Evolutionary conservation across 2,888 invertebrate species (phyloP), one percentile per base, ranked within the genome.

Genomic region (Anagyrus pseudococci): DNA sequence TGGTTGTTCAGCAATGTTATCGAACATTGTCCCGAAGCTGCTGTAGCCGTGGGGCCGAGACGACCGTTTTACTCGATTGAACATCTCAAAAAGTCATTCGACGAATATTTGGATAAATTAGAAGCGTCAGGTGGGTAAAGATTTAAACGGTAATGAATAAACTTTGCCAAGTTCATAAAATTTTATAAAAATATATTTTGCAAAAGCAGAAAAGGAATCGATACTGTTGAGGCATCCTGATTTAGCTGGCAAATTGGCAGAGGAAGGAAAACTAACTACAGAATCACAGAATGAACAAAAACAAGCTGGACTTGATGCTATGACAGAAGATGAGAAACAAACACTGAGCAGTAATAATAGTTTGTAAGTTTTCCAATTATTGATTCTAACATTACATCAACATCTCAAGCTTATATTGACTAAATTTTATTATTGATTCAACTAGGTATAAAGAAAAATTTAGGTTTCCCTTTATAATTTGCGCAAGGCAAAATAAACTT

Each of bases 401-500:
- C n/a, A n/a, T n/a, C n/a, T n/a, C n/a, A n/a, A n/a, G n/a, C n/a
- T n/a, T n/a, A n/a, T n/a, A n/a, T n/a, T n/a, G 10, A 43, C 8
- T 25, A 50, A 46, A 41, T 4, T 48, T 19, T 44, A 10, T 44
- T 17, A 19, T 22, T 3, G 17, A 15, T 48, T 44, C 53, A 13
- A 48, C 10, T 80, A 87, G 87, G 68, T 89, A 89, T 73, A 87
- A 85, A 76, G 75, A 80, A 3, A 88, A 87, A 75, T 89, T 89
- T 75, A 85, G 85, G 25, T 89, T 89, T 73, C 89, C 89, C 1
- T 90, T 89, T 75, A 85, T 89, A 50, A 87, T 89, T 66, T 89
- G 89, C 70, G 88, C 86, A 1, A 82, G 87, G 64, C 85, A 87
- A 77, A 88, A 88, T 70, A 87, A 87, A 75, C 80, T 86, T 10